Base-by-base conservation (phyloP, 2,113 vertebrate species). In the Barnardius zonarius region DNA sequence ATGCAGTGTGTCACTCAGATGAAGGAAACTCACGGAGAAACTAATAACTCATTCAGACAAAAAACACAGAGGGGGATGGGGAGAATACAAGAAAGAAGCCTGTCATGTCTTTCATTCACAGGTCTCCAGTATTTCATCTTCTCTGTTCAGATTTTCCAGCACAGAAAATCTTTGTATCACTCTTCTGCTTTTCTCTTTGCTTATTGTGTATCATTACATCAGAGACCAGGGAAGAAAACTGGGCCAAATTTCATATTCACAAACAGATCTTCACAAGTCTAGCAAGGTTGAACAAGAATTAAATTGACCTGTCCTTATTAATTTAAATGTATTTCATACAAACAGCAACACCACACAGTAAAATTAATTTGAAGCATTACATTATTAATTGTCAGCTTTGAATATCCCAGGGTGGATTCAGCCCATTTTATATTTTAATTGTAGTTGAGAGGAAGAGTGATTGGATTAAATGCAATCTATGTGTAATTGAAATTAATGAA, bases 401-500 rank as follows among this genome's bases (percentile, higher is more conserved):
- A 70, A 57, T 63, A 93, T 77, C 19, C 31, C 83, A 73, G 25
- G 72, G 61, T 76, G 24, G 30, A 61, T 95, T 86, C 73, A 82
- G 66, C 22, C 57, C 17, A 61, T 86, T 70, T 81, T 86, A 49
- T 63, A 75, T 86, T 95, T 77, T 86, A 94, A 91, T 66, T 88
- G 64, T 70, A 80, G 48, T 20, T 80, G 79, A 95, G 73, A 74
- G 37, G 73, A 92, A 90, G 64, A 86, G 72, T 67, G 76, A 92
- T 73, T 86, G 76, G 77, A 93, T 91, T 93, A 92, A 57, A 91
- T 84, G 86, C 41, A 93, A 81, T 92, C 55, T 83, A 63, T 35
- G 55, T 64, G 39, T 86, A 97, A 93, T 41, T 93, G 89, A 90
- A 96, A 92, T 84, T 95, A 95, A 93, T 95, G 67, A 96, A 95